phyloP scores from a whole-genome alignment of 64 coral and sea anemone species.

The Stylophora pistillata region DNA sequence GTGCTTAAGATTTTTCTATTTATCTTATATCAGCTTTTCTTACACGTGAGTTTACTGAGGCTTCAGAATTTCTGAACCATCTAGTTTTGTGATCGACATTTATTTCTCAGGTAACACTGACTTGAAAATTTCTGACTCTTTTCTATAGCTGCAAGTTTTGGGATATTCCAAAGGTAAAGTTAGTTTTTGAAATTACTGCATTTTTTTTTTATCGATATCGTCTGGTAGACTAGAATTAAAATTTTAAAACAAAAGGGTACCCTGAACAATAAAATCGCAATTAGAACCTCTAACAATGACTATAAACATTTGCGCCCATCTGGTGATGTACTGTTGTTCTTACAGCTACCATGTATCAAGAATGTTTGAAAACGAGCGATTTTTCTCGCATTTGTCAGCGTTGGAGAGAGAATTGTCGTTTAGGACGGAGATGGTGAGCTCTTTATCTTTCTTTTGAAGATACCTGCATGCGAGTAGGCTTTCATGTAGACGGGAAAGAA shows the following conservation, averaged over 20 bases:
- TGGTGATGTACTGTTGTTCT: not conserved
- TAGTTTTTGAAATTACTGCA: too few relatives aligned
- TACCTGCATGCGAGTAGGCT: not conserved
- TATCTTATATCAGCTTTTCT: not conserved
- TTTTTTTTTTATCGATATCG: too few relatives aligned
- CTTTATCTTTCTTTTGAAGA: not conserved
- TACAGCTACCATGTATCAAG: conserved; percentile 75
- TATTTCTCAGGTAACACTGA: not conserved
- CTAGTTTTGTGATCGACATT: not conserved
- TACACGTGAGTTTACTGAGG: not conserved
- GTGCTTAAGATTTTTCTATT: not conserved
- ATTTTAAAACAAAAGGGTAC: too few relatives aligned
- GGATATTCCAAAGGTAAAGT: conserved; percentile 80
- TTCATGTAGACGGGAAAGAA: not conserved
- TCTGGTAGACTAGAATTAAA: too few relatives aligned
- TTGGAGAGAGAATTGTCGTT: conserved; percentile 97
- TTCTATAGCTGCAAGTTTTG: conserved; percentile 64
- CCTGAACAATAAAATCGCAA: too few relatives aligned
- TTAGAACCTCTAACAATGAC: too few relatives aligned
- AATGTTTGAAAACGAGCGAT: conserved; percentile 99
- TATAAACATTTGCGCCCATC: not conserved
- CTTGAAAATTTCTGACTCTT: conserved; percentile 5
- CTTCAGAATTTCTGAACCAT: not conserved
- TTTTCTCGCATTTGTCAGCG: conserved; percentile 97
- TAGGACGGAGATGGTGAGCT: conserved; percentile 97